Evolutionary conservation across 37 sponge, comb jelly and placozoan genomes (phyloP).

Genomic region (Beroe forskalii): DNA sequence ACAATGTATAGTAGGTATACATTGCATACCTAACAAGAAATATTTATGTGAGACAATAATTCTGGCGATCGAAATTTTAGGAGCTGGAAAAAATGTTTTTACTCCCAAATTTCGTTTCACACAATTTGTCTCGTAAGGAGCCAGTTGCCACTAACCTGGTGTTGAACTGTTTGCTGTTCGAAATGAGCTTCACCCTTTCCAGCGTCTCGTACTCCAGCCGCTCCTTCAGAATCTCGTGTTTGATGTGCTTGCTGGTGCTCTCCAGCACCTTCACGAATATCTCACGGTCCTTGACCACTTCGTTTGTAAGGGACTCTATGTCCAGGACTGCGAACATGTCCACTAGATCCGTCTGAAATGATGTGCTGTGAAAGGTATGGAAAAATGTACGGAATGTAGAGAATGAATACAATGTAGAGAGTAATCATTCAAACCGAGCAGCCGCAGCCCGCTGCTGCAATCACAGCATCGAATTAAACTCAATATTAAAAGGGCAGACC

Average conservation of each 20-base stretch:
- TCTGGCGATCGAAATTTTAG: no score
- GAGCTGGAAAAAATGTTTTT: no score
- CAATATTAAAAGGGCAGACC: no score
- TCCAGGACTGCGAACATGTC: constrained; percentile 66
- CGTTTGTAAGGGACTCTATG: constrained; percentile 30
- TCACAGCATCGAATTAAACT: no score
- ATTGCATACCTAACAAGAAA: no score
- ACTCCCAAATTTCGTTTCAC: no score
- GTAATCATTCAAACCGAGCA: no score
- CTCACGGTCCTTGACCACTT: constrained; percentile 58
- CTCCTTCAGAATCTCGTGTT: constrained; percentile 78
- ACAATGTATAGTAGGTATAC: no score
- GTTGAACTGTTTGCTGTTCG: constrained; percentile 78
- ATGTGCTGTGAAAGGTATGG: no score
- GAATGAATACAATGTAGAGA: neutral
- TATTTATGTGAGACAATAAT: no score
- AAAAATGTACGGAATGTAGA: neutral
- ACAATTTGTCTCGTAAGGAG: no score
- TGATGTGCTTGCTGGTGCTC: constrained; percentile 15
- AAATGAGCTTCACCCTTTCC: constrained; percentile 75
- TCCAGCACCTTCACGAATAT: constrained; percentile 49
- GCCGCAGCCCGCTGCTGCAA: no score
- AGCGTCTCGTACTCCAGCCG: constrained; percentile 88
- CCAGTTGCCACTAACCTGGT: constrained; percentile 61
- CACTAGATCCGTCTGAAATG: constrained; percentile 39